phyloP scores from a whole-genome alignment of 2,797 vertebrate species.

The Bradypus variegatus region DNA sequence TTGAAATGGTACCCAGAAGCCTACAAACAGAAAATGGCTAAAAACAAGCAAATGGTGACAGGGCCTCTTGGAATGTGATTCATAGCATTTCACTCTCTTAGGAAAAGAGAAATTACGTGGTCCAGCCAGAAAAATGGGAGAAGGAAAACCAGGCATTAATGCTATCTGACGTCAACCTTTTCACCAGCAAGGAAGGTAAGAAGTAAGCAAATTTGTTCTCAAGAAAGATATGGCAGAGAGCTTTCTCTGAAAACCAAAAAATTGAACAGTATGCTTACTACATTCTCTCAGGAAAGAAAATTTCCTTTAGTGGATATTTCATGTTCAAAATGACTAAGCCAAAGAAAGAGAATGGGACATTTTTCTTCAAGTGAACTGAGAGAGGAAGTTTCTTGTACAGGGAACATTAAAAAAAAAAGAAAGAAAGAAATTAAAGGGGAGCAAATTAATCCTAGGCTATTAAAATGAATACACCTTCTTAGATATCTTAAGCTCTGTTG shows the following conservation, averaged over 20 bases:
- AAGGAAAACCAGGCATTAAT: not conserved
- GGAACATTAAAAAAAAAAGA: not conserved
- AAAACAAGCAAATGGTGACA: not conserved
- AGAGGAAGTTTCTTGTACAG: conserved; percentile 1
- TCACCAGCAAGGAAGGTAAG: conserved; percentile 28
- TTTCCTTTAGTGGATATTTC: conserved; percentile 32
- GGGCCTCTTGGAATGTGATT: not conserved
- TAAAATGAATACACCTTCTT: not conserved
- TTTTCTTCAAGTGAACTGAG: conserved; percentile 31
- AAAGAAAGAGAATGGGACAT: not conserved
- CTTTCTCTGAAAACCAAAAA: conserved; percentile 47
- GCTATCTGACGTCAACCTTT: conserved; percentile 20
- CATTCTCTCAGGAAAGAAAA: conserved; percentile 43
- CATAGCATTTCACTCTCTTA: not conserved
- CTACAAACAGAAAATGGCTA: not conserved
- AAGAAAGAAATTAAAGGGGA: not conserved
- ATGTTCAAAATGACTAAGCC: conserved; percentile 18
- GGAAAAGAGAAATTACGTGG: not conserved
- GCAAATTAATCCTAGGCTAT: not conserved
- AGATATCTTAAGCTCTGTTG: not conserved
- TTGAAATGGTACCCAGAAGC: not conserved
- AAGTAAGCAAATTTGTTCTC: conserved; percentile 50
- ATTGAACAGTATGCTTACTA: conserved; percentile 36
- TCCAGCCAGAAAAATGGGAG: not conserved
- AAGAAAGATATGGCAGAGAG: conserved; percentile 17